Percentiles rank a stretch among this genome's conserved stretches.
Conservation (phyloP, 2,113 vertebrate genomes). For the Acrocephalus kingi region DNA sequence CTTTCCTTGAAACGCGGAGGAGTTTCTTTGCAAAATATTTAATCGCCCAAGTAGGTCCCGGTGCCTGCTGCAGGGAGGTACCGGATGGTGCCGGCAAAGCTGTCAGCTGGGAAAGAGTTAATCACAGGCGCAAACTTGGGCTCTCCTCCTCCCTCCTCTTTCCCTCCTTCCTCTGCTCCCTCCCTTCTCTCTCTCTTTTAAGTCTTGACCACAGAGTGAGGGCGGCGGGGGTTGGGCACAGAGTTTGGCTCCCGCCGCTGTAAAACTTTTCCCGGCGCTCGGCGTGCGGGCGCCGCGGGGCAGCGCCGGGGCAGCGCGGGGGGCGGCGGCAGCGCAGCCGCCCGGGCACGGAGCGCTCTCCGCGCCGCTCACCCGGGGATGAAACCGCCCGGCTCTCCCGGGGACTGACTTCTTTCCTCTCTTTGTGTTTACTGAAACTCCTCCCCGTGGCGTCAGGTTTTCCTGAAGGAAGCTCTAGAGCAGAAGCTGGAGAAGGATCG, state of each 20-base stretch:
- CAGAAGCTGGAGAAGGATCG: conserved; percentile 91
- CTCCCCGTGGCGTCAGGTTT: conserved; percentile 82
- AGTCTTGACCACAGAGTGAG: conserved; percentile 59
- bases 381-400: conserved; percentile 34
- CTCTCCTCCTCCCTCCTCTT: conserved; percentile 53
- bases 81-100: not conserved
- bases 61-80: not conserved
- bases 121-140: not conserved
- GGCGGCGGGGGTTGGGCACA: conserved; percentile 23
- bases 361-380: not conserved
- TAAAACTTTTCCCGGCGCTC: conserved; percentile 11
- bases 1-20: not conserved
- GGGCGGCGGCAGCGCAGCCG: not conserved
- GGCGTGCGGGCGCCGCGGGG: not conserved
- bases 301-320: not conserved
- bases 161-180: conserved; percentile 33
- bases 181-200: conserved; percentile 56
- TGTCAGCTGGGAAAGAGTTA: conserved; percentile 47
- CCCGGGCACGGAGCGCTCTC: not conserved
- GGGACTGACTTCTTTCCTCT: conserved; percentile 72
- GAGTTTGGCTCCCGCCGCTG: not conserved
- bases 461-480: conserved; percentile 92
- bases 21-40: not conserved
- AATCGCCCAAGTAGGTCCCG: not conserved
- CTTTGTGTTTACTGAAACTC: conserved; percentile 73